Evolutionary conservation across 2,797 vertebrate genomes (phyloP), one percentile per base, ranked within the genome.

Genomic region (Sebastes flavidus): DNA sequence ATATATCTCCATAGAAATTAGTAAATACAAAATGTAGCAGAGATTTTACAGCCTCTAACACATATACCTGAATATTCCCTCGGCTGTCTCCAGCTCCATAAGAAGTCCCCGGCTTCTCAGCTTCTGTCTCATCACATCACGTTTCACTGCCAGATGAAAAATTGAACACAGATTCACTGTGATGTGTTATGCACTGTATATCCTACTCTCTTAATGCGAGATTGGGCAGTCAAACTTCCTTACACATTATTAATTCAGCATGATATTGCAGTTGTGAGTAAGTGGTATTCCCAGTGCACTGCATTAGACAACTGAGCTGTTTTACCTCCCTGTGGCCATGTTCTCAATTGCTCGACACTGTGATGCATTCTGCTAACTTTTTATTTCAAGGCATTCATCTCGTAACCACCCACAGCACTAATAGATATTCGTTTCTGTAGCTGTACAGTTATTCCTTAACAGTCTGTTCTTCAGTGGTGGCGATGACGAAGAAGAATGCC

Each of bases 401-500:
- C 56, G 27, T 65, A 49, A 75, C 30, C 54, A 54, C 56, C 32
- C 38, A 36, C 46, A 18, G 46, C n/a, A 29, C 6, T 27, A 46
- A 42, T 65, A 42, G 8, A 74, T 49, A 8, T 60, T 75, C 25
- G 46, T 16, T 10, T 8, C 66, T 42, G 22, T 52, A 66, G 29
- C 67, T 62, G 11, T 38, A 16, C 16, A 52, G 13, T 75, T 84
- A n/a, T 70, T 90, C 84, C 92, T 94, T 95, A 93, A 96, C 92
- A 29, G 24, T 78, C 54, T 7, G 36, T 75, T 69, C 63, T 65
- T 70, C 82, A 97, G 96, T 97, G 93, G 96, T 97, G 81, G 96
- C 96, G 2, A 92, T 96, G 89, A 96, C 96, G 10, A 97, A 95
- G 92, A 97, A 95, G 92, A 97, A 97, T 58, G 94, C 95, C 76